These are phyloP conservation scores for Caenorhabditis remanei DNA, from an alignment of 1,140 invertebrate species.

Conservation along the genomic window DNA sequence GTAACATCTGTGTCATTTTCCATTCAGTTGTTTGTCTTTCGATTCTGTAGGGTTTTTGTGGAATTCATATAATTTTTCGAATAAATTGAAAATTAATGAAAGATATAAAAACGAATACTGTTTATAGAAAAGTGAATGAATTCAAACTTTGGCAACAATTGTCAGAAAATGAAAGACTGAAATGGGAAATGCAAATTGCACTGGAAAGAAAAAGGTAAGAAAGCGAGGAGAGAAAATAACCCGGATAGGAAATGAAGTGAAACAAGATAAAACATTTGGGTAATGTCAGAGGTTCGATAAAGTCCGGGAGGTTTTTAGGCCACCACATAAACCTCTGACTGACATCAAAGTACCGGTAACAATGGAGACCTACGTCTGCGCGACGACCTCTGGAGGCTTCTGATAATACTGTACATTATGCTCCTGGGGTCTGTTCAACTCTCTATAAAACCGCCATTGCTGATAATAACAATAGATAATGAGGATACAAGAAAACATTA, in stretches of 20 bases:
- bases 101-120: no score
- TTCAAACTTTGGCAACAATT: no score
- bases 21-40: not conserved
- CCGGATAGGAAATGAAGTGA: not conserved
- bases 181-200: not conserved
- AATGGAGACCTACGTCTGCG: not conserved
- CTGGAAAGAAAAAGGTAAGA: constrained; percentile 6
- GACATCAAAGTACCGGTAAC: not conserved
- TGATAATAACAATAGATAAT: constrained; percentile 46
- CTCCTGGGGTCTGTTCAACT: constrained; percentile 25
- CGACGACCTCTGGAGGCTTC: not conserved
- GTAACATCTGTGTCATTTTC: not conserved
- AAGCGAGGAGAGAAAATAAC: not conserved
- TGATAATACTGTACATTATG: constrained; percentile 40
- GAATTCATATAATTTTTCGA: no score
- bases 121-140: no score
- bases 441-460: constrained; percentile 35
- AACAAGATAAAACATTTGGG: not conserved
- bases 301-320: no score
- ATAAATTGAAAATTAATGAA: no score
- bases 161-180: not conserved
- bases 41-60: not conserved
- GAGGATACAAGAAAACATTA: constrained; percentile 26
- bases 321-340: no score
- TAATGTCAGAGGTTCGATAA: no score